phyloP scores from a whole-genome alignment of 2,113 vertebrate genomes.

The Saguinus imperator region DNA sequence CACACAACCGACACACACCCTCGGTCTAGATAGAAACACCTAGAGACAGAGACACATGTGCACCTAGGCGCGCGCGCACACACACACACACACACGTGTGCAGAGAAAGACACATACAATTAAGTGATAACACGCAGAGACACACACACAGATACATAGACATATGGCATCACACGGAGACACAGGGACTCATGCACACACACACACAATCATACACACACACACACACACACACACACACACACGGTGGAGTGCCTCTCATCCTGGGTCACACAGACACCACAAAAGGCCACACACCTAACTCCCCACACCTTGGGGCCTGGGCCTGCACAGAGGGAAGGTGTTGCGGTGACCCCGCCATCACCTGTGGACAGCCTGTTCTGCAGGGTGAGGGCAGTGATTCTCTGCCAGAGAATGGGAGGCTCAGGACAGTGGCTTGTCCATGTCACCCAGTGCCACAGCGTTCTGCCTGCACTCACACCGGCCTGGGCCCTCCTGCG shows the following conservation, averaged over 20 bases:
- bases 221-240: neutral
- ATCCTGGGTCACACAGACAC: neutral
- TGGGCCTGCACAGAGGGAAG: too few species aligned
- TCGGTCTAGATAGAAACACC: neutral
- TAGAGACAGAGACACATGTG: neutral
- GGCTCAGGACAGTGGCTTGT: neutral
- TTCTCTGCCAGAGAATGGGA: neutral
- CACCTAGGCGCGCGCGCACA: neutral
- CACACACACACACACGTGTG: neutral
- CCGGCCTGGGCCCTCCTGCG: too few species aligned
- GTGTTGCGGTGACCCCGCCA: accelerated
- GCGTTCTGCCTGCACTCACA: neutral
- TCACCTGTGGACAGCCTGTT: too few species aligned
- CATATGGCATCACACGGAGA: neutral
- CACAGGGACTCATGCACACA: neutral
- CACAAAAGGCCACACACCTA: too few species aligned
- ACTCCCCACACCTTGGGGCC: too few species aligned
- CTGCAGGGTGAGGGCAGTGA: too few species aligned
- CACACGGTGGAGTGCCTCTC: neutral
- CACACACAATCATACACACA: neutral
- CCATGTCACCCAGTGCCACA: neutral
- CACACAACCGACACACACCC: too few species aligned
- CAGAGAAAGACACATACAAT: neutral
- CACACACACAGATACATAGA: neutral
- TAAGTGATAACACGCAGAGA: neutral